Evolutionary conservation across 1,140 invertebrate species (phyloP), one percentile per base, ranked within the genome.

Genomic region (Eupristina koningsbergeri): DNA sequence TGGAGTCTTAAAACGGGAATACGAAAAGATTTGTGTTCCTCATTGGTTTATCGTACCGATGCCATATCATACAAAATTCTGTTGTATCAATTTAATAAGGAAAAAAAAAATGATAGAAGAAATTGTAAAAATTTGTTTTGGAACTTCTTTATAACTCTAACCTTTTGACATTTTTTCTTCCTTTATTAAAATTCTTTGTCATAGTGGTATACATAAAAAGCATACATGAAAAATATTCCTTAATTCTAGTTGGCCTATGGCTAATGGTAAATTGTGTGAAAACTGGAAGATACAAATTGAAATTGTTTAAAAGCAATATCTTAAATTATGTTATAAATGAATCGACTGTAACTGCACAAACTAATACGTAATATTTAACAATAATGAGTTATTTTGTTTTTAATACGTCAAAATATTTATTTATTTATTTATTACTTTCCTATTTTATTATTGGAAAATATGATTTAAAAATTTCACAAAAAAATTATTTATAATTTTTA

Each of bases 181-280:
- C 83, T 87, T 88, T 90, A 90, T 92, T 91, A 88, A 89, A 89
- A 89, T 89, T 91, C 53, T 79, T 85, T 82, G 75, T 89, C 86
- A 87, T 90, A 85, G 87, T 90, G 89, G 90, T 89, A 87, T 93
- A 93, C 92, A 93, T 91, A 91, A 92, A 93, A 92, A 93, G 91
- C 92, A 92, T 93, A 92, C 91, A 92, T 92, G 92, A 92, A 93
- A 92, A 93, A 92, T 92, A 93, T 91, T 89, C 90, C 90, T 92
- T 91, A 92, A 87, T 89, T 85, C 91, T 91, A 91, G 89, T 85
- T 82, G 75, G 58, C 84, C 82, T 85, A 85, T 26, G 63, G 76
- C 80, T 85, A 85, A 79, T 80, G n/a, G 34, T 84, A 67, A 81
- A 64, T 77, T 81, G 58, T 64, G 34, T 41, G 78, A 86, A 89